Percentiles rank a stretch among this genome's conserved stretches.
These are phyloP conservation scores for Falco biarmicus DNA, from an alignment of 2,797 vertebrate species.

Conservation along the genomic window DNA sequence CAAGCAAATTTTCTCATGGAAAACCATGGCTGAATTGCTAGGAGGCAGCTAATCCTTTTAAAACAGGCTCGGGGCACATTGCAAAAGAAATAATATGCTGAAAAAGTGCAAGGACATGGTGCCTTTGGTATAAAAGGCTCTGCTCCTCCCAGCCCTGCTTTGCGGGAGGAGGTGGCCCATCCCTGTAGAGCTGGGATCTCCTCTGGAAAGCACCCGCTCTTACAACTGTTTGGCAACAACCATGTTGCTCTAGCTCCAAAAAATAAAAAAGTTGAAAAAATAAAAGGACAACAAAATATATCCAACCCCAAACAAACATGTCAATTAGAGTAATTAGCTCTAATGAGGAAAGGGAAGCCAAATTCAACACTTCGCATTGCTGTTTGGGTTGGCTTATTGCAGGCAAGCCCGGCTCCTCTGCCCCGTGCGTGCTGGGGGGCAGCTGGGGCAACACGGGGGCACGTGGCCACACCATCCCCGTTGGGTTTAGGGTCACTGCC, in stretches of 20 bases:
- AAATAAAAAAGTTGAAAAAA: not conserved
- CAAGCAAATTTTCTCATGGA: not conserved
- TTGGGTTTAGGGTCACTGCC: not conserved
- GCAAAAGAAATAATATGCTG: accelerated
- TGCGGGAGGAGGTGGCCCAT: not conserved
- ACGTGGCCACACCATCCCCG: accelerated
- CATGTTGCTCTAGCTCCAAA: not conserved
- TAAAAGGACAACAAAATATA: conserved; percentile 19
- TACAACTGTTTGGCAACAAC: not conserved
- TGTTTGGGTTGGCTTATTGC: not conserved
- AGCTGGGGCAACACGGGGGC: accelerated
- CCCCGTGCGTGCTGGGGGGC: accelerated
- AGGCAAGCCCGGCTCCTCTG: not conserved
- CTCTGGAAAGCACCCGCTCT: not conserved
- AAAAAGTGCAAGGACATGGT: not conserved
- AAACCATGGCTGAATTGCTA: not conserved
- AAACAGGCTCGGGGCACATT: not conserved
- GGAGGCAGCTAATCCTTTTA: not conserved
- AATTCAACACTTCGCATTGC: not conserved
- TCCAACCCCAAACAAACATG: conserved; percentile 42
- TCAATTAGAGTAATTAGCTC: conserved; percentile 60
- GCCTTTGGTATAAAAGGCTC: not conserved
- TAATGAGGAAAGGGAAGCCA: conserved; percentile 59
- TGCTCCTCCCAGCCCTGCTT: not conserved
- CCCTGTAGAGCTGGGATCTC: not conserved